These are phyloP conservation scores for Ranitomeya variabilis DNA, from an alignment of 2,113 vertebrate genomes.

Conservation along the genomic window DNA sequence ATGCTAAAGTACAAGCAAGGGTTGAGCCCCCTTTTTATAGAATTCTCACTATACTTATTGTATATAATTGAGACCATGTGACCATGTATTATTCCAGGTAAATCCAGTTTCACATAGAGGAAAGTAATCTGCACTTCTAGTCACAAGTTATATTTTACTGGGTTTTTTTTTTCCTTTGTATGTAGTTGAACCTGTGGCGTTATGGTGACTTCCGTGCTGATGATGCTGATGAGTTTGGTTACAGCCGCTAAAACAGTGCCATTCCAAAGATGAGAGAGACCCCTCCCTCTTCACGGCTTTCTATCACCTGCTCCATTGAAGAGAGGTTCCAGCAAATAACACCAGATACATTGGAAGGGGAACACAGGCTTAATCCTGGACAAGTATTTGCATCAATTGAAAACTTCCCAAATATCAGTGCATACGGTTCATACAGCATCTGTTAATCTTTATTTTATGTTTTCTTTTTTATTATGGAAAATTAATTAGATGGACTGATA, in stretches of 20 bases:
- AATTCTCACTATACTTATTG: neutral
- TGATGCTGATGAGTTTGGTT: slow-evolving; percentile 87
- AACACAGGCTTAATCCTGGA: slow-evolving; percentile 35
- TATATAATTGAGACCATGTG: neutral
- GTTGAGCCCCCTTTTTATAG: neutral
- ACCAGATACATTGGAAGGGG: neutral
- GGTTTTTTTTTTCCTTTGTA: slow-evolving; percentile 3
- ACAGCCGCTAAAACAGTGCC: slow-evolving; percentile 73
- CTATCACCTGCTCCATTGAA: neutral
- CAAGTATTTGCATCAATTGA: slow-evolving; percentile 36
- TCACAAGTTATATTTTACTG: neutral
- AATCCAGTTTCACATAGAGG: neutral
- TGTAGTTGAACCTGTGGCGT: slow-evolving; percentile 91
- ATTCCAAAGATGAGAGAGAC: slow-evolving; percentile 61
- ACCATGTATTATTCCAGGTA: neutral
- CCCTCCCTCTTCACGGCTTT: slow-evolving; percentile 14
- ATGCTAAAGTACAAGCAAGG: neutral
- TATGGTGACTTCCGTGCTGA: slow-evolving; percentile 92
- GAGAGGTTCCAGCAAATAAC: neutral
- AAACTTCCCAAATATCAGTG: slow-evolving; percentile 5
- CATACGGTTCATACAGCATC: neutral
- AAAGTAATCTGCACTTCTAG: neutral
- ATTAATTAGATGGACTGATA: slow-evolving; percentile 22
- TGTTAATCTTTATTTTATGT: slow-evolving; percentile 25
- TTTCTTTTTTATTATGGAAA: slow-evolving; percentile 38